Conservation (phyloP, 2,797 vertebrate genomes). For the Ficedula albicollis region DNA sequence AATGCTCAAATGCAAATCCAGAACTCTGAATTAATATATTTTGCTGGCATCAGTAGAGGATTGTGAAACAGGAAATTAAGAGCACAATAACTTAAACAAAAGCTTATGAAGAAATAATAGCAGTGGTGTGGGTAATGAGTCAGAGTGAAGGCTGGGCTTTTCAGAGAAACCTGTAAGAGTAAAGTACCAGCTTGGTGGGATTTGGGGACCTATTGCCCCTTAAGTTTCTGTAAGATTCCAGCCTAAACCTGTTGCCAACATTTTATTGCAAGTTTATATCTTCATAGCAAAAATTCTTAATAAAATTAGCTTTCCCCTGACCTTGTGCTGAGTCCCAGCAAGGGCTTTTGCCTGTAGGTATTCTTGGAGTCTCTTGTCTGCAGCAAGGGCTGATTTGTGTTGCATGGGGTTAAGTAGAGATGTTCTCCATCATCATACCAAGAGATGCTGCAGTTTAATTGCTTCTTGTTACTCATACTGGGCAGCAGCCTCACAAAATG, state of each 20-base stretch:
- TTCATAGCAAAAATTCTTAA: background rate
- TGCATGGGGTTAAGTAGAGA: background rate
- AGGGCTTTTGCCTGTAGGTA: background rate
- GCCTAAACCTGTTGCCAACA: background rate
- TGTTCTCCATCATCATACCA: background rate
- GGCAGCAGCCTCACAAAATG: background rate
- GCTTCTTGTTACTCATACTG: background rate
- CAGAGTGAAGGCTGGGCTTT: background rate
- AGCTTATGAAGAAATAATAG: conserved; percentile 56
- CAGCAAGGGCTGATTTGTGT: background rate
- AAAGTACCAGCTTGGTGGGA: background rate
- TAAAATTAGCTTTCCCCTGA: conserved; percentile 29
- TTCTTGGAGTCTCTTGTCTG: background rate
- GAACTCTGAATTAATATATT: conserved; percentile 31
- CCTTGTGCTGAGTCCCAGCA: background rate
- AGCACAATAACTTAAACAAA: conserved; percentile 59
- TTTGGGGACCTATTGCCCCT: background rate
- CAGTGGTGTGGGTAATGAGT: conserved; percentile 18
- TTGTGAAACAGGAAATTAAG: conserved; percentile 67
- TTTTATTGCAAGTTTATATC: conserved; percentile 17
- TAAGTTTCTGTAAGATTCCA: conserved; percentile 11
- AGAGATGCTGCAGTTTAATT: background rate
- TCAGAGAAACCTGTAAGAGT: background rate
- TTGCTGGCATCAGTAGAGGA: conserved; percentile 15
- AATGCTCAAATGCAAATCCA: conserved; percentile 38